Evolutionary conservation across 2,888 invertebrate genomes (phyloP).

Genomic region (Conus canariensis): DNA sequence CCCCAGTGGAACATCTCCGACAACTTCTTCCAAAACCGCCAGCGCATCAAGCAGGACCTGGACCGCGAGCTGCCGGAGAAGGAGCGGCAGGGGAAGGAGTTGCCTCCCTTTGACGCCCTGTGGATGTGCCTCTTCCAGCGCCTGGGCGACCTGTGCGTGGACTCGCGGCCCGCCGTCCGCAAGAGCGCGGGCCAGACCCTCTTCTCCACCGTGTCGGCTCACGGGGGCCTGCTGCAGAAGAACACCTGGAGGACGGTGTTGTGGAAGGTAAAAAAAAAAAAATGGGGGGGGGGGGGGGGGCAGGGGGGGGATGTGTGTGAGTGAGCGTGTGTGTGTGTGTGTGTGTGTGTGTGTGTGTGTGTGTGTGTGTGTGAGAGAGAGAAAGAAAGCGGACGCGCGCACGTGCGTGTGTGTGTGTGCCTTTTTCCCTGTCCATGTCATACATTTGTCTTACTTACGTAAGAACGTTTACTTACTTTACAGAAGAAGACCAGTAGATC

Average conservation of each 20-base stretch:
- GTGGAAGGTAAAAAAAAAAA: conserved; percentile 84
- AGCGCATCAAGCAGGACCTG: conserved; percentile 79
- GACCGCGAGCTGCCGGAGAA: conserved; percentile 44
- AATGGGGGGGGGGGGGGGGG: not conserved
- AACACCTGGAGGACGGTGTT: conserved; percentile 96
- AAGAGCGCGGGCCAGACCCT: conserved; percentile 98
- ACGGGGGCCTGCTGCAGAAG: conserved; percentile 91
- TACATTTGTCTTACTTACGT: too few species aligned
- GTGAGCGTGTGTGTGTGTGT: too few species aligned
- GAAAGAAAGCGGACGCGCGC: too few species aligned
- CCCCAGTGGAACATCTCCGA: conserved; percentile 98
- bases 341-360: too few species aligned
- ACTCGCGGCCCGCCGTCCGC: conserved; percentile 95
- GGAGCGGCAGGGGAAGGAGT: conserved; percentile 28
- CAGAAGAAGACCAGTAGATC: too few species aligned
- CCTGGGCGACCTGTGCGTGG: conserved; percentile 88
- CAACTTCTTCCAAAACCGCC: conserved; percentile 96
- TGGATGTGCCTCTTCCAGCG: conserved; percentile 93
- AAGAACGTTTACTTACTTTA: too few species aligned
- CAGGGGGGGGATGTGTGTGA: not conserved
- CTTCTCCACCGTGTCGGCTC: conserved; percentile 97
- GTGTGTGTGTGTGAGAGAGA: too few species aligned
- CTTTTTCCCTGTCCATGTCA: too few species aligned
- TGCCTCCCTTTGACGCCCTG: conserved; percentile 89
- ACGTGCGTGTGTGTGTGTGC: too few species aligned